Evolutionary conservation across 2,113 vertebrate genomes (phyloP).

Genomic region (Corvus moneduloides): DNA sequence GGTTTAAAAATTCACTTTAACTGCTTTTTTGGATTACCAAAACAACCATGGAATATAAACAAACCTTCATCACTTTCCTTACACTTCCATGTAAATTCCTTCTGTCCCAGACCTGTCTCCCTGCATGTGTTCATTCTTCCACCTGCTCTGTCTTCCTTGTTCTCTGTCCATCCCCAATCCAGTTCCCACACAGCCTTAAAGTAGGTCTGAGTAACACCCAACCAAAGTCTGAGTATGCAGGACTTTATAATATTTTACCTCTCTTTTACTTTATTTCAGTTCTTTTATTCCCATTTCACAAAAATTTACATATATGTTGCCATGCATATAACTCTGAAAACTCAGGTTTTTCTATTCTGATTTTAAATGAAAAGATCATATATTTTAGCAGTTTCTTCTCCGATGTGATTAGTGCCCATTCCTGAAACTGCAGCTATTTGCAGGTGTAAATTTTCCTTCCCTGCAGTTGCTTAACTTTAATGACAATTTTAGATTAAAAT

Average conservation of each 20-base stretch:
- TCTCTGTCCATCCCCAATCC: not conserved
- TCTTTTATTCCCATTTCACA: not conserved
- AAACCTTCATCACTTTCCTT: not conserved
- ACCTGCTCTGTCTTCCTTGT: not conserved
- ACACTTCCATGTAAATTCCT: not conserved
- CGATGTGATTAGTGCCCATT: not conserved
- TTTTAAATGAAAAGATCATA: not conserved
- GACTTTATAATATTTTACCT: not conserved
- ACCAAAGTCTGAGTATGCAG: not conserved
- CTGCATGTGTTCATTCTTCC: not conserved
- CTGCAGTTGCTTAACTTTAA: not conserved
- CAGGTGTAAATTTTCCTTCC: not conserved
- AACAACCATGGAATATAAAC: not conserved
- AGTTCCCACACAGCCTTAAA: not conserved
- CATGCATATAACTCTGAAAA: not conserved
- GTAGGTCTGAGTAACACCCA: not conserved
- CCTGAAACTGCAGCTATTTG: not conserved
- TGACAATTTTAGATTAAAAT: slow-evolving; percentile 9
- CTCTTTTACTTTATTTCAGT: not conserved
- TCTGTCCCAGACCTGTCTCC: not conserved
- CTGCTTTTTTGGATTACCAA: not conserved
- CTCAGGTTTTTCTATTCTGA: not conserved
- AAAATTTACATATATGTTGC: not conserved
- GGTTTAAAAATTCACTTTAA: not conserved
- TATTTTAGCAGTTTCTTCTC: not conserved